Evolutionary conservation across 2,797 vertebrate species (phyloP).

Genomic region (Callimico goeldii): DNA sequence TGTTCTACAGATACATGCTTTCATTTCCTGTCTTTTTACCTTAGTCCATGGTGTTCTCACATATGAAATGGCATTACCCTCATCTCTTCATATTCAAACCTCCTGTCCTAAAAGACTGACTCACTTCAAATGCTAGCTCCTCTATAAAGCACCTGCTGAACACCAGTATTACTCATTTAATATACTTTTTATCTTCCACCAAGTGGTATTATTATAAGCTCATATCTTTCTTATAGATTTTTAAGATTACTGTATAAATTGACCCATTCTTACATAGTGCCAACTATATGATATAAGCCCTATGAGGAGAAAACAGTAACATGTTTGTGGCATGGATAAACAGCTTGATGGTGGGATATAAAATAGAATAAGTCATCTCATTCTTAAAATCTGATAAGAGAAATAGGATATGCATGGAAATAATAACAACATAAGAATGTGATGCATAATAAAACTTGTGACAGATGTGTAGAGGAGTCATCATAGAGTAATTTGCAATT

Average conservation of each 20-base stretch:
- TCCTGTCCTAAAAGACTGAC: neutral
- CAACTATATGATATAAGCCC: neutral
- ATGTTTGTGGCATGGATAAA: neutral
- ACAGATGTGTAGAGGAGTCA: neutral
- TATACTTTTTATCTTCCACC: neutral
- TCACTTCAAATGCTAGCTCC: neutral
- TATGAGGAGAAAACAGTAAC: neutral
- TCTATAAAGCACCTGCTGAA: neutral
- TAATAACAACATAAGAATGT: neutral
- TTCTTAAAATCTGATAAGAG: neutral
- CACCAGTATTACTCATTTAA: neutral
- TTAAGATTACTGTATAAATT: neutral
- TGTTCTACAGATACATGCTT: neutral
- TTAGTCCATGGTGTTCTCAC: neutral
- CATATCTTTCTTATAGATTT: conserved; percentile 18
- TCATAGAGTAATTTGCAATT: conserved; percentile 34
- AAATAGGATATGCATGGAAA: neutral
- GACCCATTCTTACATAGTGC: neutral
- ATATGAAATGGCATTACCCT: neutral
- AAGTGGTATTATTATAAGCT: neutral
- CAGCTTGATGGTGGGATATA: neutral
- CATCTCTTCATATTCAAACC: neutral
- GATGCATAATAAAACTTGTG: neutral
- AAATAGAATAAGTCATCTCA: neutral
- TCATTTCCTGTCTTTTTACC: neutral